Percentiles rank a stretch among this genome's conserved stretches.
Conservation (phyloP, 2,888 invertebrate genomes). For the Pristionchus maxplancki region DNA sequence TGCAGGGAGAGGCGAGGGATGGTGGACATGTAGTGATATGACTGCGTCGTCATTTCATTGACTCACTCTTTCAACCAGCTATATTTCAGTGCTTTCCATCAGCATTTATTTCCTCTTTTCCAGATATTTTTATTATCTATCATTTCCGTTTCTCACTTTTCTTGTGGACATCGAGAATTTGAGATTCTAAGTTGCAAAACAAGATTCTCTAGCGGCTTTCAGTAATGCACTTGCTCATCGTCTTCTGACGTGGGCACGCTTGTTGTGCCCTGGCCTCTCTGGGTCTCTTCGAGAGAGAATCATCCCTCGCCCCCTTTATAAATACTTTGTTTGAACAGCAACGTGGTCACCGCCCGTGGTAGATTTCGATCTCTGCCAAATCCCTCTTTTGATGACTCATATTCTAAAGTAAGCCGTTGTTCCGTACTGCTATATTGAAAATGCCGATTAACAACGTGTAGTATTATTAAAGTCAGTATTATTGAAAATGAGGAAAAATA, state of each 20-base stretch:
- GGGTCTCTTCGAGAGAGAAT: not conserved
- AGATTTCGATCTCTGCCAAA: conserved; percentile 25
- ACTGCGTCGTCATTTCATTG: not conserved
- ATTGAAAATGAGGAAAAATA: too few species aligned
- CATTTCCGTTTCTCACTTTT: too few species aligned
- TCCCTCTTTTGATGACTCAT: not conserved
- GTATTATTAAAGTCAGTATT: too few species aligned
- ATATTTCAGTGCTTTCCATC: not conserved
- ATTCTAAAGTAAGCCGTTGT: not conserved
- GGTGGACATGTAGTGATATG: not conserved
- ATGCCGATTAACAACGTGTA: too few species aligned
- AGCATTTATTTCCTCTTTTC: not conserved
- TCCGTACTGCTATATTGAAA: too few species aligned
- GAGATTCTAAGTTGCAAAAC: too few species aligned
- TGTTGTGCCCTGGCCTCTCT: not conserved
- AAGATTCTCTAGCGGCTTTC: too few species aligned
- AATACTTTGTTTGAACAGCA: conserved; percentile 43
- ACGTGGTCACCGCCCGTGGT: conserved; percentile 12
- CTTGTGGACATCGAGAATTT: not conserved
- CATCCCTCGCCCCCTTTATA: not conserved
- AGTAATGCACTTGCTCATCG: not conserved
- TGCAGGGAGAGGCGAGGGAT: not conserved
- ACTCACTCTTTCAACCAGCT: not conserved
- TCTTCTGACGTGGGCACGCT: not conserved
- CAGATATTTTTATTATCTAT: too few species aligned